These are phyloP conservation scores for Champsocephalus esox DNA, from an alignment of 2,797 vertebrate species.

Conservation along the genomic window DNA sequence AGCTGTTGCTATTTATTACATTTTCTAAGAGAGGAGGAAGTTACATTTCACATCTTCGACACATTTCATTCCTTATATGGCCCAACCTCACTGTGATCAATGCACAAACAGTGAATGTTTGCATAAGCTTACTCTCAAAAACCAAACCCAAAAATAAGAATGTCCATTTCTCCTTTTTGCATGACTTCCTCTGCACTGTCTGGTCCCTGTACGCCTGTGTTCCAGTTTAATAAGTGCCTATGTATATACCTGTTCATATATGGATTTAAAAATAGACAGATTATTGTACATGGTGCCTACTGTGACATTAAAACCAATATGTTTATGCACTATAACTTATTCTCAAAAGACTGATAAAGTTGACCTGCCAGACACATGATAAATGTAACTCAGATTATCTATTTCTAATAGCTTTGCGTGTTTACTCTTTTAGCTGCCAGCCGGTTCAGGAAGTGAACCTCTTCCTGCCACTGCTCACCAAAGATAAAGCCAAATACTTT, in stretches of 20 bases:
- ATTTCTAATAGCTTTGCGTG: background rate
- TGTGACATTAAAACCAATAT: background rate
- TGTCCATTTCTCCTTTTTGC: slow-evolving; percentile 32
- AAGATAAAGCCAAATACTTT: background rate
- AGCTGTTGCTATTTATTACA: background rate
- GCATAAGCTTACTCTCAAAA: background rate
- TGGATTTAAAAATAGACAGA: slow-evolving; percentile 3
- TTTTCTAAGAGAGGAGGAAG: background rate
- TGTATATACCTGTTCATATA: background rate
- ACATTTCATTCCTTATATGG: background rate
- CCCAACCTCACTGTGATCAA: background rate
- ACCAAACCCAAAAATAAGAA: slow-evolving; percentile 10
- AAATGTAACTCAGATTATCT: background rate
- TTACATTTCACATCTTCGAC: no score
- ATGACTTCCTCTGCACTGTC: slow-evolving; percentile 23
- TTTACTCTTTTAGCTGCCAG: background rate
- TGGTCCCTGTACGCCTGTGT: background rate
- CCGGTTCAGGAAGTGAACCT: slow-evolving; percentile 32
- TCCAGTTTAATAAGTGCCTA: background rate
- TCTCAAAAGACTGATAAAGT: no score
- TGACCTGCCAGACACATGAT: background rate
- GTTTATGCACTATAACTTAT: background rate
- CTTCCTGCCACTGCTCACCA: background rate
- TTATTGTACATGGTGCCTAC: background rate
- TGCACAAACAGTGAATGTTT: background rate